Evolutionary conservation across 2,113 vertebrate species (phyloP).

Genomic region (Halcyon malimbica): DNA sequence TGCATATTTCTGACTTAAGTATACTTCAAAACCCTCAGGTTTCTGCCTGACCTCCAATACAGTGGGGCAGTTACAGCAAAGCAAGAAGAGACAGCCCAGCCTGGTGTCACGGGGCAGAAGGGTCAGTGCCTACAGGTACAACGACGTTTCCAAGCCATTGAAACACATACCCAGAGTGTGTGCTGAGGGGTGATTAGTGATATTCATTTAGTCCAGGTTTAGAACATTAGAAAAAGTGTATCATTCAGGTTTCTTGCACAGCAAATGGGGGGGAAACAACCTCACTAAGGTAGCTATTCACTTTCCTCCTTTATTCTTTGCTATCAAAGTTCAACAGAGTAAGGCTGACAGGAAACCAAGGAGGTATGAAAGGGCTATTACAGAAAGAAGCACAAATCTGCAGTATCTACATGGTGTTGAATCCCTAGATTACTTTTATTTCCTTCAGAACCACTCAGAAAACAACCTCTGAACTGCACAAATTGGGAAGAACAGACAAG

Average conservation of each 20-base stretch:
- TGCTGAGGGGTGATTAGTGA: rapidly evolving
- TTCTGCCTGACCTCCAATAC: neutral
- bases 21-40: neutral
- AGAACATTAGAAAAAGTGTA: neutral
- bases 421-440: neutral
- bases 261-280: neutral
- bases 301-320: neutral
- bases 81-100: neutral
- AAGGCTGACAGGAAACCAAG: neutral
- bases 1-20: neutral
- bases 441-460: neutral
- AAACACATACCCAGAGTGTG: neutral
- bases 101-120: neutral
- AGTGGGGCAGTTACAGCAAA: too few relatives aligned
- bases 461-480: neutral
- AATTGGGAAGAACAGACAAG: neutral
- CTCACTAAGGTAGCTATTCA: rapidly evolving
- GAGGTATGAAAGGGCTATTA: neutral
- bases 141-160: rapidly evolving
- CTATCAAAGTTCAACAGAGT: neutral
- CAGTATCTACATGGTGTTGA: neutral
- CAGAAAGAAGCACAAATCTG: neutral
- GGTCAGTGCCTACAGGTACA: rapidly evolving
- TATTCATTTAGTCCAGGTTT: rapidly evolving
- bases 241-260: neutral